phyloP scores from a whole-genome alignment of 2,888 invertebrate genomes.

The Volucella inanis region DNA sequence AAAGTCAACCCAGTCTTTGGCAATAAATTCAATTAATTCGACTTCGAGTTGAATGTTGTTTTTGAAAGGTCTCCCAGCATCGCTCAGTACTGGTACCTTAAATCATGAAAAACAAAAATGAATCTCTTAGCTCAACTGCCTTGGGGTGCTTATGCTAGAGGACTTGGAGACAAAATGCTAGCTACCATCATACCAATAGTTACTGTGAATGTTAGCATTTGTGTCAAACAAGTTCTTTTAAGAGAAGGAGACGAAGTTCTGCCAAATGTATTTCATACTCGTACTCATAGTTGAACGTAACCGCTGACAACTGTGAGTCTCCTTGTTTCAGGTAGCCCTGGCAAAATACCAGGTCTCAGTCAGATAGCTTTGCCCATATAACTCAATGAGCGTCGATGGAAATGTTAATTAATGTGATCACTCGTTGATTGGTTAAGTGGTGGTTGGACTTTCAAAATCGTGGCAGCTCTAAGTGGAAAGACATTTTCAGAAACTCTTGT shows the following conservation, averaged over 20 bases:
- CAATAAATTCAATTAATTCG: conserved; percentile 71
- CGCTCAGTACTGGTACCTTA: conserved; percentile 21
- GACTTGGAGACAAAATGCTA: conserved; percentile 6
- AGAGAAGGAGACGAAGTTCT: not conserved
- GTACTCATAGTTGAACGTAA: not conserved
- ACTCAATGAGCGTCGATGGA: conserved; percentile 64
- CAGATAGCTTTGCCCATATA: conserved; percentile 59
- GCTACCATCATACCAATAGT: not conserved
- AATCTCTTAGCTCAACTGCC: conserved; percentile 32
- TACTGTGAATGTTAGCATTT: conserved; percentile 23
- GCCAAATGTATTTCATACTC: conserved; percentile 12
- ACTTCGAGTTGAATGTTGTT: conserved; percentile 46
- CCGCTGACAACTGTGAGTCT: conserved; percentile 53
- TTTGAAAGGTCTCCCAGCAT: conserved; percentile 50
- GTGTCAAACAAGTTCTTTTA: conserved; percentile 27
- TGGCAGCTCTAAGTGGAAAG: conserved; percentile 44
- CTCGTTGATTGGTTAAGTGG: conserved; percentile 68
- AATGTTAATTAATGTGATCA: conserved; percentile 72
- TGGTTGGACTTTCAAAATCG: conserved; percentile 65
- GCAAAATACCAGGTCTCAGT: conserved; percentile 46
- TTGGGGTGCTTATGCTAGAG: conserved; percentile 16
- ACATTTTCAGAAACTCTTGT: conserved; percentile 39
- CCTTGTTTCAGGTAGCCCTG: conserved; percentile 47
- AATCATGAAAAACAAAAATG: conserved; percentile 45
- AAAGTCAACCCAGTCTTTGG: conserved; percentile 32